Evolutionary conservation across 2,113 vertebrate genomes (phyloP).

Genomic region (Ariopsis seemanni): DNA sequence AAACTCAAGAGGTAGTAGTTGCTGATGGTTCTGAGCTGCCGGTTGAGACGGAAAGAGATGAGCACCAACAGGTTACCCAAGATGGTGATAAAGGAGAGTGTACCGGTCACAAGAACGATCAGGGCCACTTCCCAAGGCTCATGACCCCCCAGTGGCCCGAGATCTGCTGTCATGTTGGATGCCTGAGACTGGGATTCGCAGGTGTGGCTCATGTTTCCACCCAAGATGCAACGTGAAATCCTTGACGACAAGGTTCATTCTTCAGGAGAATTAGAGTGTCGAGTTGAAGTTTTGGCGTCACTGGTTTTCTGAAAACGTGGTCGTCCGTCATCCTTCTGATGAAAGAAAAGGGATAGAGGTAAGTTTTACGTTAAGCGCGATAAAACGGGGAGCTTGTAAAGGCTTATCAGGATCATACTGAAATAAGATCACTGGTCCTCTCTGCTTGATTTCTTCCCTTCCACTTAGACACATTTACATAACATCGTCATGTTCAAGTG

Average conservation of each 20-base stretch:
- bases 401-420: background rate
- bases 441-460: no score
- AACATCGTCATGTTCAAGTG: background rate
- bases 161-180: slow-evolving; percentile 60
- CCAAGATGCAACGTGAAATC: slow-evolving; percentile 20
- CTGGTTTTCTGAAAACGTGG: background rate
- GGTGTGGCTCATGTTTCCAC: slow-evolving; percentile 67
- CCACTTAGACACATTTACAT: background rate
- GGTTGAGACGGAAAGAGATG: slow-evolving; percentile 78
- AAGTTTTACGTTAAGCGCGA: background rate
- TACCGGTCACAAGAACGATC: slow-evolving; percentile 71
- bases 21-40: slow-evolving; percentile 76
- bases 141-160: slow-evolving; percentile 58
- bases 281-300: background rate
- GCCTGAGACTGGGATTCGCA: slow-evolving; percentile 50
- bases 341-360: background rate
- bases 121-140: slow-evolving; percentile 71
- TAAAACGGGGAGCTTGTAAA: background rate
- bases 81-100: slow-evolving; percentile 75
- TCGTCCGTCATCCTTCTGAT: background rate
- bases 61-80: slow-evolving; percentile 78
- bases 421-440: background rate
- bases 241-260: slow-evolving; percentile 30
- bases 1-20: slow-evolving; percentile 82
- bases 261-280: slow-evolving; percentile 29